Percentiles rank a stretch among this genome's conserved stretches.
Conservation (phyloP, 2,888 invertebrate species). For the Pachydiplax longipennis region DNA sequence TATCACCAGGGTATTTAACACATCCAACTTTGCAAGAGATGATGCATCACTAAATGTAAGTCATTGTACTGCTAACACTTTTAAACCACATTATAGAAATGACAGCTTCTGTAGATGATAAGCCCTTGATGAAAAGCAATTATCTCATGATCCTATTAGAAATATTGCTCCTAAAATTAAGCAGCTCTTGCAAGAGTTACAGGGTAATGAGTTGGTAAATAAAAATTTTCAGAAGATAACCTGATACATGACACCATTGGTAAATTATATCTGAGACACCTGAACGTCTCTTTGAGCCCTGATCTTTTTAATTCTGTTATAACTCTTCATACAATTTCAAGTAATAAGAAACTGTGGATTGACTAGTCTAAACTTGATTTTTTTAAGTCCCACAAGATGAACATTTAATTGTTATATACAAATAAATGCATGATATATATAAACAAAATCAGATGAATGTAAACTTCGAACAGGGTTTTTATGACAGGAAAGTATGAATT, state of each 20-base stretch:
- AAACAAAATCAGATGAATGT: constrained; percentile 10
- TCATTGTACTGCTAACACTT: background rate
- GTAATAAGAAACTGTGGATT: background rate
- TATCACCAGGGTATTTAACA: constrained; percentile 3
- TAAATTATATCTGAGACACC: background rate
- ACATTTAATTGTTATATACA: constrained; percentile 13
- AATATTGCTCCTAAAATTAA: background rate
- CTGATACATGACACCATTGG: background rate
- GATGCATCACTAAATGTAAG: background rate
- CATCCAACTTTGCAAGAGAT: background rate
- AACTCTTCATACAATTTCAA: background rate
- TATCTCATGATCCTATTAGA: background rate
- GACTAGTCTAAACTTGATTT: constrained; percentile 13
- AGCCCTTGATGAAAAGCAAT: background rate
- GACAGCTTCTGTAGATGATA: background rate
- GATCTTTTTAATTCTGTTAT: background rate
- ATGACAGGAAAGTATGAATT: constrained; percentile 5
- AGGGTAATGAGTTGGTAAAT: background rate
- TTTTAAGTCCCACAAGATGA: background rate
- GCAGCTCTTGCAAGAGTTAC: background rate
- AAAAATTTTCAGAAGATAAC: background rate
- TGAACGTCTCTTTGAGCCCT: background rate
- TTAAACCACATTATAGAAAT: background rate
- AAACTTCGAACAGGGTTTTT: background rate
- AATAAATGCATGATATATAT: background rate